Base-by-base conservation (phyloP, 2,888 invertebrate genomes). In the Petrolisthes manimaculis region DNA sequence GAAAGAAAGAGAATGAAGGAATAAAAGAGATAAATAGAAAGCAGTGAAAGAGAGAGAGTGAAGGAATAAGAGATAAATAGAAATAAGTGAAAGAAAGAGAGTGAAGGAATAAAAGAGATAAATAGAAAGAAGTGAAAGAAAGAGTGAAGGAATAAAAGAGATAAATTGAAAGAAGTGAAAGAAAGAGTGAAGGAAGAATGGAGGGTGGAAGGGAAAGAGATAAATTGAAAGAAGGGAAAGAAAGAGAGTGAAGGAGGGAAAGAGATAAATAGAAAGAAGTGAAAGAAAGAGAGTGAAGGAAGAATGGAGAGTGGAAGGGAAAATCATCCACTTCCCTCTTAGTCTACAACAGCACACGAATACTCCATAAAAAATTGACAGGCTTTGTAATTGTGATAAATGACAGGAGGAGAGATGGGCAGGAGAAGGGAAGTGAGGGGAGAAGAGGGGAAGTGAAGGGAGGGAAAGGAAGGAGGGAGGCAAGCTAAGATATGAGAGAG, bases 381-480 rank as follows among this genome's bases (percentile, higher is more conserved):
- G 61, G 61, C 18, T 61, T 61, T 61, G 9, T 12, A 61, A 61
- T 61, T 61, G 61, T 61, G 61, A 61, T 61, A 61, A 61, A 61
- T 61, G 61, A 18, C 18, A 61, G 9, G 61, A 61, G 61, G 18
- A 18, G 3, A 18, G 61, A 61, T 61, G 61, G 18, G 61, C 18
- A 61, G 6, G 53, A 51, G 24, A n/a, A 4, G 18, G 21, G 51
- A 5, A 14, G 12, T 12, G 79, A 79, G 54, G 2, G 54, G 2
- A 9, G 54, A 18, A 55, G 14, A 79, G 54, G 18, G 51, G 54
- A 54, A 79, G 53, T 4, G 12, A 51, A 14, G 5, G 54, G 9
- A 24, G 21, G 75, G 21, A 24, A 78, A 24, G 24, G 78, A 78
- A 55, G 24, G 78, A 78, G 78, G 51, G 51, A 78, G 78, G 37